These are phyloP conservation scores for Dysmachus trigonus DNA, from an alignment of 2,888 invertebrate genomes.

Conservation along the genomic window DNA sequence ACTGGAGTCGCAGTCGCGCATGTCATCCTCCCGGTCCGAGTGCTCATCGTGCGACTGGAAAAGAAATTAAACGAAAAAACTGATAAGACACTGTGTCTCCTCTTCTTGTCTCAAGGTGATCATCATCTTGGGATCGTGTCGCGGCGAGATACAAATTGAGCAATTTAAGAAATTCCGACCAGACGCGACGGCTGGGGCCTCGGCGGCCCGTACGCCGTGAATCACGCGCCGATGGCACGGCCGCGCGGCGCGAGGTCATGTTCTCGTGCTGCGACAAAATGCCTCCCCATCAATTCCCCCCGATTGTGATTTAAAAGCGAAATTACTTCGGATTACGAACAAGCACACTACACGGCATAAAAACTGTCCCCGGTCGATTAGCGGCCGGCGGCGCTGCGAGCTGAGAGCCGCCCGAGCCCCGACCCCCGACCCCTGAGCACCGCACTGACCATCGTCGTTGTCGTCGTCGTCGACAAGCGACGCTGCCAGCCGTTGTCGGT, in stretches of 20 bases:
- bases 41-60: constrained; percentile 64
- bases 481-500: background rate
- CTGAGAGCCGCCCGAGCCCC: background rate
- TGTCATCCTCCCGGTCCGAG: constrained; percentile 62
- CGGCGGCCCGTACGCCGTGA: background rate
- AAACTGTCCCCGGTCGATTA: constrained; percentile 23
- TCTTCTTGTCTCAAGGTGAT: background rate
- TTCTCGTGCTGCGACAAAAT: constrained; percentile 49
- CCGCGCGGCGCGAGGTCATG: constrained; percentile 9
- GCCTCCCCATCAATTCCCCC: constrained; percentile 42
- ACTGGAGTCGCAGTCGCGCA: constrained; percentile 63
- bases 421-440: background rate
- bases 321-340: constrained; percentile 39
- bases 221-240: background rate
- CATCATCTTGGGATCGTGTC: too few species aligned
- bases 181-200: background rate
- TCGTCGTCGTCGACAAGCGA: too few species aligned
- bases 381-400: background rate
- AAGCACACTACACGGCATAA: constrained; percentile 37
- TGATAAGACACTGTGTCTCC: constrained; percentile 1
- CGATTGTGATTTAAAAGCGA: constrained; percentile 42
- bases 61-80: constrained; percentile 18
- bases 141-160: constrained; percentile 14
- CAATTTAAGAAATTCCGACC: constrained; percentile 29
- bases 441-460: background rate